These are phyloP conservation scores for Drosophila robusta DNA, from an alignment of 2,888 invertebrate species.

Conservation along the genomic window DNA sequence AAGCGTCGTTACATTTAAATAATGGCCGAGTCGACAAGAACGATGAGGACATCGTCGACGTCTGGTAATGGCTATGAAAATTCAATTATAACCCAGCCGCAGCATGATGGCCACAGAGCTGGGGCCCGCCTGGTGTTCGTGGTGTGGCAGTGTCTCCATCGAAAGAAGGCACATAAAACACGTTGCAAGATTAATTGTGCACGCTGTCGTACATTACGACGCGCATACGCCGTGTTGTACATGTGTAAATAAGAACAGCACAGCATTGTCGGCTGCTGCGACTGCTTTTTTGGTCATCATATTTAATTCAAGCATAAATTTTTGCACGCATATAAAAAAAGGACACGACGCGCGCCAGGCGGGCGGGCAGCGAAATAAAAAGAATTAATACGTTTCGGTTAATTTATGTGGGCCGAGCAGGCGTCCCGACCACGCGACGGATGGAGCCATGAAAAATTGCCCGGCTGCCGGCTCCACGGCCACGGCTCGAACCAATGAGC, in stretches of 20 bases:
- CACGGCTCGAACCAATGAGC: constrained; percentile 68
- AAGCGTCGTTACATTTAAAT: constrained; percentile 81
- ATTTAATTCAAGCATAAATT: constrained; percentile 82
- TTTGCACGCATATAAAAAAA: constrained; percentile 77
- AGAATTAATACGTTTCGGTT: constrained; percentile 82
- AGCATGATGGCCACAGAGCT: constrained; percentile 67
- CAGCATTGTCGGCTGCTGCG: constrained; percentile 50
- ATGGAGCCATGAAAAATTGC: constrained; percentile 71
- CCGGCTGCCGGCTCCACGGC: constrained; percentile 24
- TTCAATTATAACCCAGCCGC: constrained; percentile 81
- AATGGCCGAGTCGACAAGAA: constrained; percentile 65
- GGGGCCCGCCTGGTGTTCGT: background rate
- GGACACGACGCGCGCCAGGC: constrained; percentile 22
- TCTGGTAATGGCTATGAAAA: constrained; percentile 79
- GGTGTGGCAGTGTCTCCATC: constrained; percentile 11
- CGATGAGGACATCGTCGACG: constrained; percentile 46
- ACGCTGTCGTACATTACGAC: constrained; percentile 75
- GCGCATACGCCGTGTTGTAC: constrained; percentile 78
- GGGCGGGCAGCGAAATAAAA: constrained; percentile 56
- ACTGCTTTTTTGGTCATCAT: constrained; percentile 80
- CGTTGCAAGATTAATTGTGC: constrained; percentile 80
- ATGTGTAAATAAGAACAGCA: constrained; percentile 72
- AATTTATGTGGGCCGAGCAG: constrained; percentile 68
- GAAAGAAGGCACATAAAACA: constrained; percentile 69
- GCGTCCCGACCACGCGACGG: constrained; percentile 12